Percentiles rank a stretch among this genome's conserved stretches.
phyloP scores from a whole-genome alignment of 2,113 vertebrate species.

The Chamaetylas fuelleborni region DNA sequence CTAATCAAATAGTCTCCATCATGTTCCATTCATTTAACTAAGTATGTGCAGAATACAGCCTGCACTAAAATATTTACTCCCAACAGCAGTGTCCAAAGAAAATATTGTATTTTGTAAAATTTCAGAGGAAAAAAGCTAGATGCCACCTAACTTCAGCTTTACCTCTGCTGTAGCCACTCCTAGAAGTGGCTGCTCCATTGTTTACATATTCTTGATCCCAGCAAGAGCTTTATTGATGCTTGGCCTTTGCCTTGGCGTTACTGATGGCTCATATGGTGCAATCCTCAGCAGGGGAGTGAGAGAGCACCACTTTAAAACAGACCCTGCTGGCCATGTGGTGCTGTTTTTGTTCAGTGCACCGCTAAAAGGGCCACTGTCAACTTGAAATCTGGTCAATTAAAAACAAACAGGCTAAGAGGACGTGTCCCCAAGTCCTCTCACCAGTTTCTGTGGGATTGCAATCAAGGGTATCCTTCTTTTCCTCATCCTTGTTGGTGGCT shows the following conservation, averaged over 20 bases:
- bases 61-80: not conserved
- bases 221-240: slow-evolving; percentile 42
- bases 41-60: not conserved
- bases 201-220: slow-evolving; percentile 35
- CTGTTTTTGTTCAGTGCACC: slow-evolving; percentile 6
- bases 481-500: not conserved
- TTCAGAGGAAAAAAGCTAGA: not conserved
- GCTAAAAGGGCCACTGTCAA: slow-evolving; percentile 39
- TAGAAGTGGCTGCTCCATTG: slow-evolving; percentile 26
- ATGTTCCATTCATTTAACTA: not conserved
- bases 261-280: slow-evolving; percentile 47
- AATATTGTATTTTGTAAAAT: not conserved
- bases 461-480: not conserved
- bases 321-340: slow-evolving; percentile 39
- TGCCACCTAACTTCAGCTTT: not conserved
- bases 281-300: slow-evolving; percentile 9
- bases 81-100: not conserved
- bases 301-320: slow-evolving; percentile 30
- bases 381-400: slow-evolving; percentile 27
- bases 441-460: not conserved
- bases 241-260: slow-evolving; percentile 51
- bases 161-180: not conserved
- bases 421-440: not conserved
- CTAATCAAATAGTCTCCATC: not conserved
- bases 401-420: slow-evolving; percentile 13